phyloP scores from a whole-genome alignment of 92 coral and sea anemone genomes.

The Paramuricea clavata region DNA sequence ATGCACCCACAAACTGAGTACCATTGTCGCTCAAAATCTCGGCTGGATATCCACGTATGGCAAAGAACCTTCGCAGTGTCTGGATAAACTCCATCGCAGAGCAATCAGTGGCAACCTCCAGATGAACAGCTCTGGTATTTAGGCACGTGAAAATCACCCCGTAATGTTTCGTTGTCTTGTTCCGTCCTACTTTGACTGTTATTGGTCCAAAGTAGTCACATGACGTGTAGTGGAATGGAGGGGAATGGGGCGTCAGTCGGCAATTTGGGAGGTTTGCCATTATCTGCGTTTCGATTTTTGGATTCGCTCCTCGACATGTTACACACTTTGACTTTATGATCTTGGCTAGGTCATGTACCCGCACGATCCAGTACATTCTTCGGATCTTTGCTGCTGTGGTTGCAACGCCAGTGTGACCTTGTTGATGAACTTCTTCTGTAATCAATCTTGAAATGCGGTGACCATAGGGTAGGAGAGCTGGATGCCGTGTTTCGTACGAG shows the following conservation, averaged over 20 bases:
- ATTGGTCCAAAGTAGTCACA: conserved; percentile 67
- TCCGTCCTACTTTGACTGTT: conserved; percentile 62
- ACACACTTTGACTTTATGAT: conserved; percentile 52
- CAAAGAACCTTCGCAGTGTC: conserved; percentile 48
- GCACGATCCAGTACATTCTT: conserved; percentile 1
- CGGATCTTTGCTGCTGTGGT: not conserved
- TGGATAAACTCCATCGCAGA: conserved; percentile 57
- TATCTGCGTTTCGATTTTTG: conserved; percentile 46
- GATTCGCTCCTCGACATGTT: conserved; percentile 43
- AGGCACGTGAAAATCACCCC: conserved; percentile 72
- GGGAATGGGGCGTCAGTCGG: conserved; percentile 38
- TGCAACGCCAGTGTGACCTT: not conserved
- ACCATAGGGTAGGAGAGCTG: conserved; percentile 28
- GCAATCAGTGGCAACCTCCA: conserved; percentile 62
- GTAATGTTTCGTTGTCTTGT: conserved; percentile 70
- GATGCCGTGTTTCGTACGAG: conserved; percentile 43
- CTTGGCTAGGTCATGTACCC: conserved; percentile 51
- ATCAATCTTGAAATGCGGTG: conserved; percentile 7
- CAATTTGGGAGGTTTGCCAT: conserved; percentile 55
- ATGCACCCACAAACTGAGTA: conserved; percentile 60
- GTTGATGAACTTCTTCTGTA: not conserved
- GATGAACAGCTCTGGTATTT: conserved; percentile 73
- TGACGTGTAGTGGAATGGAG: conserved; percentile 62
- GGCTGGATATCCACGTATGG: conserved; percentile 57
- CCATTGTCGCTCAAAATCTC: conserved; percentile 63